phyloP scores from a whole-genome alignment of 2,888 invertebrate species.

The Silvanus unidentatus region DNA sequence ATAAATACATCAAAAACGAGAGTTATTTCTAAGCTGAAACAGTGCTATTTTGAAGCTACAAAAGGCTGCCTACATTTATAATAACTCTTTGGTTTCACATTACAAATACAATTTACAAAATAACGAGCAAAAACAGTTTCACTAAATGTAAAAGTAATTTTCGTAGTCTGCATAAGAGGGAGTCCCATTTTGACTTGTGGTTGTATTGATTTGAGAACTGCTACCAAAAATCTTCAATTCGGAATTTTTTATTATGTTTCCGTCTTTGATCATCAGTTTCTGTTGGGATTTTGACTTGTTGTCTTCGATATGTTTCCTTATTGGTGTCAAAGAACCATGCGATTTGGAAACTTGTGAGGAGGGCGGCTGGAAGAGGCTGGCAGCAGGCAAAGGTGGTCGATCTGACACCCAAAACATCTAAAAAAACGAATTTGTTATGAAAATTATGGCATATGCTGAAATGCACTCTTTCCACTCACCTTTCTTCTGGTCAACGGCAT shows the following conservation, averaged over 20 bases:
- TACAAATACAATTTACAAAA: conserved; percentile 21
- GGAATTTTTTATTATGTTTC: conserved; percentile 22
- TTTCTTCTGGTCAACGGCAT: conserved; percentile 54
- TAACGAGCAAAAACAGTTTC: conserved; percentile 23
- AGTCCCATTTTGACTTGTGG: conserved; percentile 29
- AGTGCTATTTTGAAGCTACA: no score
- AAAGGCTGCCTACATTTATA: not conserved
- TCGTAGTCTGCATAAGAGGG: conserved; percentile 58
- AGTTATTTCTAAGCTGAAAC: no score
- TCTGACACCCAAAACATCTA: conserved; percentile 57
- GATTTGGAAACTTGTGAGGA: conserved; percentile 44
- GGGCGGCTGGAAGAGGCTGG: conserved; percentile 39
- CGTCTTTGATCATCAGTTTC: conserved; percentile 16
- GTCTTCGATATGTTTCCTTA: conserved; percentile 16
- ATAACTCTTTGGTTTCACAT: conserved; percentile 21
- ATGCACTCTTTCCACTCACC: conserved; percentile 32
- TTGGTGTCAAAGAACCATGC: conserved; percentile 37
- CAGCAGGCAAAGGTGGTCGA: conserved; percentile 45
- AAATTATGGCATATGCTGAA: no score
- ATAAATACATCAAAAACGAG: no score
- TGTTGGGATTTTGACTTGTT: conserved; percentile 10
- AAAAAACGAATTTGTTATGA: not conserved
- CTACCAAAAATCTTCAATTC: conserved; percentile 35
- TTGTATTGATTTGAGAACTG: conserved; percentile 25
- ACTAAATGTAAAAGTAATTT: conserved; percentile 63